Evolutionary conservation across 1,140 invertebrate genomes (phyloP).

Genomic region (Drosophila virilis): DNA sequence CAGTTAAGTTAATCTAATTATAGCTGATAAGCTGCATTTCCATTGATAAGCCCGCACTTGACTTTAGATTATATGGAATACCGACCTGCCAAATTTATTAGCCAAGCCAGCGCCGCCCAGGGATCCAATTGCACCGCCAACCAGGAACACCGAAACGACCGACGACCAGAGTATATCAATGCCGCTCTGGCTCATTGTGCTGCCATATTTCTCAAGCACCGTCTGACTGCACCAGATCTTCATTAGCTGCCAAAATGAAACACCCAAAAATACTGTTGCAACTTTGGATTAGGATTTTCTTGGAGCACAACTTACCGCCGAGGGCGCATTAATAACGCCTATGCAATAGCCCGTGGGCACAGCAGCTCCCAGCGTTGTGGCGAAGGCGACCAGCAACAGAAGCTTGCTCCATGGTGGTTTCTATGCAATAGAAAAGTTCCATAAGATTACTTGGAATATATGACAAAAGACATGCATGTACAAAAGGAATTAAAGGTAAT

Average conservation of each 20-base stretch:
- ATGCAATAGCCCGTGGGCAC: slow-evolving; percentile 95
- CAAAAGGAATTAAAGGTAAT: no score
- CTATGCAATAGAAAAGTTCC: slow-evolving; percentile 26
- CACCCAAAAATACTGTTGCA: background rate
- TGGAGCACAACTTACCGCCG: slow-evolving; percentile 85
- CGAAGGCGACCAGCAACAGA: slow-evolving; percentile 65
- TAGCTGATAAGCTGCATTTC: slow-evolving; percentile 22
- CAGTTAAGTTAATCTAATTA: slow-evolving; percentile 14
- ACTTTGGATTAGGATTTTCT: background rate
- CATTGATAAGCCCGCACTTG: slow-evolving; percentile 9
- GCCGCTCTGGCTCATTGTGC: slow-evolving; percentile 85
- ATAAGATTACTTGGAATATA: no score
- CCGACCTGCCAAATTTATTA: slow-evolving; percentile 89
- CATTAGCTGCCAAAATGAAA: slow-evolving; percentile 86
- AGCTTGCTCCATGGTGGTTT: slow-evolving; percentile 68
- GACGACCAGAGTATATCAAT: slow-evolving; percentile 91
- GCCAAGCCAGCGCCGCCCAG: slow-evolving; percentile 89
- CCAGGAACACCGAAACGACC: slow-evolving; percentile 92
- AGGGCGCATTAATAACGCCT: slow-evolving; percentile 94
- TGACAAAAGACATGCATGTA: no score
- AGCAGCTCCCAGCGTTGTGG: slow-evolving; percentile 91
- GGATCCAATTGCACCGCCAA: slow-evolving; percentile 91
- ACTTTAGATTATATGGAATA: slow-evolving; percentile 17
- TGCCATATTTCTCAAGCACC: slow-evolving; percentile 86
- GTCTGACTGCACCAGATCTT: slow-evolving; percentile 90